phyloP scores from a whole-genome alignment of 2,888 invertebrate genomes.

The Tipula unca region DNA sequence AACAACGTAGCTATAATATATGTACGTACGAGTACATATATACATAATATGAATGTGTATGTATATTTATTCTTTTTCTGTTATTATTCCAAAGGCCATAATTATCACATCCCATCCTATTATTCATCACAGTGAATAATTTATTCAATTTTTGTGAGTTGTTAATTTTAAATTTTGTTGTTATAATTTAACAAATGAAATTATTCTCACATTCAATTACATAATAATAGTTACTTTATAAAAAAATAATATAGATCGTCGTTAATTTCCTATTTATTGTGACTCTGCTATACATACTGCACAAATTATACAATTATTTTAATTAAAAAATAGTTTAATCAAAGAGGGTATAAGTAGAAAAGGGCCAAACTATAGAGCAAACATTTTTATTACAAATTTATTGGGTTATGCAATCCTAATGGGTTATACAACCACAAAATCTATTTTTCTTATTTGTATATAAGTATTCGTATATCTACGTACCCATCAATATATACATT shows the following conservation, averaged over 20 bases:
- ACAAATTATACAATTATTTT: background rate
- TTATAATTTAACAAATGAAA: background rate
- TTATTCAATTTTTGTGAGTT: background rate
- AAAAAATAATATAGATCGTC: background rate
- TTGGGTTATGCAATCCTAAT: no score
- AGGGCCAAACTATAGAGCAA: no score
- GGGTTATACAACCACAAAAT: no score
- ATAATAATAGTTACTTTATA: background rate
- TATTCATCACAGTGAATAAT: background rate
- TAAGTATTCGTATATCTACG: no score
- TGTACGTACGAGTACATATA: background rate
- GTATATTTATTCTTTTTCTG: background rate
- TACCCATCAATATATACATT: no score
- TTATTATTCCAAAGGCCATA: background rate
- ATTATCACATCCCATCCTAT: background rate
- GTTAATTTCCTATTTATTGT: background rate
- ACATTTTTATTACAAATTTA: no score
- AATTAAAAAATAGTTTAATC: background rate
- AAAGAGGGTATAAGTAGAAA: no score
- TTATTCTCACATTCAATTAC: background rate
- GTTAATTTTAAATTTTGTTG: background rate
- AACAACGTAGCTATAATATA: background rate
- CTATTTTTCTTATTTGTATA: no score
- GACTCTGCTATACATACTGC: background rate
- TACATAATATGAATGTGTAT: background rate